Evolutionary conservation across 2,888 invertebrate species (phyloP).

Genomic region (Caenorhabditis uteleia): DNA sequence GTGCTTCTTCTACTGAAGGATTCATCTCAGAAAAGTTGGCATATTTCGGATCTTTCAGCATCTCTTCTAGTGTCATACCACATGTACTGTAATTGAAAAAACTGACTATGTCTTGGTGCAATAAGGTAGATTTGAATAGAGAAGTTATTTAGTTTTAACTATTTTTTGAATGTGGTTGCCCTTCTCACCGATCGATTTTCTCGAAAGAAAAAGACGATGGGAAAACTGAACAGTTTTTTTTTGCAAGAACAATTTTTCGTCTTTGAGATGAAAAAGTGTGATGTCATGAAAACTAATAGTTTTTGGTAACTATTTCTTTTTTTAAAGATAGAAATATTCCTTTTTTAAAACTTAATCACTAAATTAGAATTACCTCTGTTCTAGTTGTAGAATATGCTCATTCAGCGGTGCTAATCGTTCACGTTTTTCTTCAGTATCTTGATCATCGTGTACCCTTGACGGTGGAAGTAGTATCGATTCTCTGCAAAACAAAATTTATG

Average conservation of each 20-base stretch:
- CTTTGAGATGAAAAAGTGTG: too few relatives aligned
- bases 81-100: neutral
- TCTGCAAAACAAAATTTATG: constrained; percentile 1
- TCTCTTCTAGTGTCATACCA: constrained; percentile 9
- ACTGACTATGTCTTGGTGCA: too few relatives aligned
- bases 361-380: neutral
- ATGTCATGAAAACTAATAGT: too few relatives aligned
- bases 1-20: neutral
- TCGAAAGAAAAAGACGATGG: too few relatives aligned
- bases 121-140: neutral
- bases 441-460: neutral
- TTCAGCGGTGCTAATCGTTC: constrained; percentile 2
- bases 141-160: neutral
- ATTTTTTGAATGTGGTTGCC: neutral
- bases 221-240: too few relatives aligned
- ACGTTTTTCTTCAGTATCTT: neutral
- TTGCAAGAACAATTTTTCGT: too few relatives aligned
- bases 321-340: too few relatives aligned
- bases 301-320: too few relatives aligned
- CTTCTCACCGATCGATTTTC: neutral
- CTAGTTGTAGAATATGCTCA: constrained; percentile 7
- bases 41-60: constrained; percentile 26
- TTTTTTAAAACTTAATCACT: too few relatives aligned
- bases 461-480: neutral
- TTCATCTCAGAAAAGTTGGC: constrained; percentile 13